phyloP scores from a whole-genome alignment of 1,140 invertebrate species.

The Popillia japonica region DNA sequence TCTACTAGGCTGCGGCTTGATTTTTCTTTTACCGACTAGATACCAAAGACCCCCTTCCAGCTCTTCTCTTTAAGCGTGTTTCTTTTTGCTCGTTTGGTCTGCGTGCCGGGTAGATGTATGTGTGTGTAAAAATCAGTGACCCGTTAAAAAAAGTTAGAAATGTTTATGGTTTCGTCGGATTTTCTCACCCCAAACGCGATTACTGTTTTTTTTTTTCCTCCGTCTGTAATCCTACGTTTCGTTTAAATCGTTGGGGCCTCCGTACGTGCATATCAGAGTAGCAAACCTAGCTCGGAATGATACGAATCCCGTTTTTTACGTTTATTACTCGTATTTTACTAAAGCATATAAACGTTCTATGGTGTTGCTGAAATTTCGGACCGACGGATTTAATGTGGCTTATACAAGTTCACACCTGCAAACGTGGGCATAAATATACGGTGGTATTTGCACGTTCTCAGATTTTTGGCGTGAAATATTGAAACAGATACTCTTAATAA shows the following conservation, averaged over 20 bases:
- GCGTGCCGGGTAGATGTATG: neutral
- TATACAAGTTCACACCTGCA: neutral
- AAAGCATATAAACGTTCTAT: neutral
- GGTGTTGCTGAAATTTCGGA: neutral
- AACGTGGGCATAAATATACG: neutral
- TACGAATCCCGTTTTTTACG: neutral
- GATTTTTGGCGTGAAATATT: neutral
- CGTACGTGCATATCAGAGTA: neutral
- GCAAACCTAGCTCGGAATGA: neutral
- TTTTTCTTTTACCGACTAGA: slow-evolving; percentile 5
- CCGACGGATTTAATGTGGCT: neutral
- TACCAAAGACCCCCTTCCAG: neutral
- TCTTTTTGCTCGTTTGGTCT: neutral
- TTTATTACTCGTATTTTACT: slow-evolving; percentile 2
- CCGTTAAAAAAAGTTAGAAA: slow-evolving; percentile 15
- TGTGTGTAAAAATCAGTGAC: slow-evolving; percentile 14
- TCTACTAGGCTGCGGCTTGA: neutral
- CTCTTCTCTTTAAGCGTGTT: neutral
- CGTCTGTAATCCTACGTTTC: slow-evolving; percentile 2
- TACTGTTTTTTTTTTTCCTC: neutral
- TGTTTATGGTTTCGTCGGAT: slow-evolving; percentile 18
- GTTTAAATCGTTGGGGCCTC: neutral
- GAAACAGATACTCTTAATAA: no score
- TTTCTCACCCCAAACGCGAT: neutral
- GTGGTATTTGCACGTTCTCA: neutral